Evolutionary conservation across 2,113 vertebrate species (phyloP).

Genomic region (Collichthys lucidus): DNA sequence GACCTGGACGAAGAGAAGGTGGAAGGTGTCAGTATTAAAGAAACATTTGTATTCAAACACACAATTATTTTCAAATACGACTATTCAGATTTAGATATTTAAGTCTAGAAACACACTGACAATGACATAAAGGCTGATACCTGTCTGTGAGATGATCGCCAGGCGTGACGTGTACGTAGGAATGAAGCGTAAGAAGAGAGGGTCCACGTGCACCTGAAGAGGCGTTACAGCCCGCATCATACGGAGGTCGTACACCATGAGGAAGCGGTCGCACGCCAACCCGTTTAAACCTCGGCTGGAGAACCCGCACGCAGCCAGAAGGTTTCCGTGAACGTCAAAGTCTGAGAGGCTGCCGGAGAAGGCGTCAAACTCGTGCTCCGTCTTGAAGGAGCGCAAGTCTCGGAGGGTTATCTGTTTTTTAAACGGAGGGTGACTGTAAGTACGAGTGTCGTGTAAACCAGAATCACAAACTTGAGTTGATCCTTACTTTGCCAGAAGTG

Average conservation of each 20-base stretch:
- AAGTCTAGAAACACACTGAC: not conserved
- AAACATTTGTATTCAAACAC: not conserved
- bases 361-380: slow-evolving; percentile 94
- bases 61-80: too few relatives aligned
- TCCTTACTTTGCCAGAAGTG: slow-evolving; percentile 93
- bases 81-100: not conserved
- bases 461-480: not conserved
- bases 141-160: slow-evolving; percentile 97
- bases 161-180: slow-evolving; percentile 97
- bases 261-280: slow-evolving; percentile 95
- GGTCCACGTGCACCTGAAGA: slow-evolving; percentile 96
- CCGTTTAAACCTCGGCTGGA: slow-evolving; percentile 93
- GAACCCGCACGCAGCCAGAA: slow-evolving; percentile 95
- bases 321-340: slow-evolving; percentile 96
- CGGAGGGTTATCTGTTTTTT: slow-evolving; percentile 89
- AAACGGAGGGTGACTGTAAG: not conserved
- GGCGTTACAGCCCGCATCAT: slow-evolving; percentile 98
- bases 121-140: slow-evolving; percentile 69
- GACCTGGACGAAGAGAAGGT: slow-evolving; percentile 80
- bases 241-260: slow-evolving; percentile 97
- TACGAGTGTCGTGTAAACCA: not conserved
- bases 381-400: slow-evolving; percentile 91
- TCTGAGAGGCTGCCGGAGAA: slow-evolving; percentile 96
- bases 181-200: slow-evolving; percentile 96
- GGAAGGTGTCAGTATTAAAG: not conserved